Evolutionary conservation across 2,888 invertebrate species (phyloP).

Genomic region (Tenthredo mesomela): DNA sequence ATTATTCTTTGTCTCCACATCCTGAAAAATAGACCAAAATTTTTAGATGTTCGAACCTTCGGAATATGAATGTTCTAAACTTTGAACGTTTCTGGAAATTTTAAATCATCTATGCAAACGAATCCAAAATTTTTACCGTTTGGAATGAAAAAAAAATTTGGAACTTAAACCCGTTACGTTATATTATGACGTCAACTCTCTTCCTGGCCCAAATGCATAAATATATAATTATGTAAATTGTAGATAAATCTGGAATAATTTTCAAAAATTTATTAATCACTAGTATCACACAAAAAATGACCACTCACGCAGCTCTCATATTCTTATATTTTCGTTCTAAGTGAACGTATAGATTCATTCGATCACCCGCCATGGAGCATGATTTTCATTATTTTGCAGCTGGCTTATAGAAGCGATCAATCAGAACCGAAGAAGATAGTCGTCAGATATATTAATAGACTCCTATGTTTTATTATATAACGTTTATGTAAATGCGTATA

Average conservation of each 20-base stretch:
- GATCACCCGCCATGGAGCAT: neutral
- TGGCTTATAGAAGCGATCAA: neutral
- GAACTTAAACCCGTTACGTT: too few species aligned
- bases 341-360: neutral
- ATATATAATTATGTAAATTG: neutral
- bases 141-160: too few species aligned
- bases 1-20: too few species aligned
- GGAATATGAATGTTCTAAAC: too few species aligned
- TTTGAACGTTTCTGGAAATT: too few species aligned
- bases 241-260: neutral
- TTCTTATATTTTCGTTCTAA: neutral
- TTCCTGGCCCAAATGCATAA: neutral
- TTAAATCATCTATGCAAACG: too few species aligned
- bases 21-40: too few species aligned
- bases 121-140: too few species aligned
- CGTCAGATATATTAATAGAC: neutral
- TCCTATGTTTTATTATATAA: neutral
- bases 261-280: conserved; percentile 2
- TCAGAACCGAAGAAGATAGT: neutral
- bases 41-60: too few species aligned
- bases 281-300: conserved; percentile 13
- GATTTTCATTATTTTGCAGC: neutral
- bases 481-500: neutral
- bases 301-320: neutral
- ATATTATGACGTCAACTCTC: neutral